Base-by-base conservation (phyloP, 2,113 vertebrate species). In the Myxocyprinus asiaticus region DNA sequence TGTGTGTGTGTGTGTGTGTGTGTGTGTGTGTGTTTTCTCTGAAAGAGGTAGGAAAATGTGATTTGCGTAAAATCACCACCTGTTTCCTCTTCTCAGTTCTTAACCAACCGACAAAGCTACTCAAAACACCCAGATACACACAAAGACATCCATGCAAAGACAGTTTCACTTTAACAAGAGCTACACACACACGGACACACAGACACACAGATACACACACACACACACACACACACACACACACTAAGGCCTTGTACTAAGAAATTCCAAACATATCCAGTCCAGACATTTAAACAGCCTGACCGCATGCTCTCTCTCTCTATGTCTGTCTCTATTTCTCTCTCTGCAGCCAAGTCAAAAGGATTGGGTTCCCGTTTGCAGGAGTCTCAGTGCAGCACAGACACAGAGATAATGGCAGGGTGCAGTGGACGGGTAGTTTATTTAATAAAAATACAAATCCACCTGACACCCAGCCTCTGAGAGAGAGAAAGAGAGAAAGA, bases 401-500 rank as follows among this genome's bases (percentile, higher is more conserved):
- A 85, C 86, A 87, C 82, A 81, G 77, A 55, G 82, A 89, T 91
- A 90, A 91, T 89, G 87, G 81, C 84, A 89, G 87, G 86, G 84
- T 86, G 86, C 86, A 86, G 79, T 81, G 88, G 75, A 92, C 83
- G 87, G 86, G 79, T 85, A 88, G 88, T 87, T 89, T 90, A 90
- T 91, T 91, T 92, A 90, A 92, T 91, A 91, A 91, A 90, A 86
- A 88, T 85, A 58, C 10, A 84, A 74, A 88, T 84, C 85, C 82
- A 85, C 84, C 83, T 85, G 80, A 86, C 82, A 88, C 64, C 15
- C 15, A 65, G 22, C 64, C 9, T 85, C 22, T 1, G 58, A 86
- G 79, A 81, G 65, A 82, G 15, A 79, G 65, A 33, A 3, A 73
- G 61, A 61, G 53, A 68, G n/a, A 75, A 33, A 33, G 68, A 67